A percentile compares a stretch with the other conserved stretches of the same genome.
phyloP scores from a whole-genome alignment of 2,797 vertebrate species.

The Hippoglossus hippoglossus region DNA sequence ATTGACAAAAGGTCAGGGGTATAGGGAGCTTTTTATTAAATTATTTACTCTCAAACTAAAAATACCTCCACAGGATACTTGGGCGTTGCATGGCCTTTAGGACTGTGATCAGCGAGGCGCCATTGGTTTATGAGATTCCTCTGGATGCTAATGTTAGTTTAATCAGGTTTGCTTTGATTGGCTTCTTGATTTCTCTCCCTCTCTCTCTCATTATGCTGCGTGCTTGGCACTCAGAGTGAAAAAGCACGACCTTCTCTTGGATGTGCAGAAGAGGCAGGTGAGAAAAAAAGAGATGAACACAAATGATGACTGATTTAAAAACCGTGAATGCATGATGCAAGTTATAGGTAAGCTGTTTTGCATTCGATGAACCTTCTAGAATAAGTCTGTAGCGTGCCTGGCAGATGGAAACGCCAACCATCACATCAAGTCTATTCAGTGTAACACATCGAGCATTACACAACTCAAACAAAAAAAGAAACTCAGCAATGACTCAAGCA shows the following conservation, averaged over 20 bases:
- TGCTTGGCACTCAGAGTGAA: conserved; percentile 1
- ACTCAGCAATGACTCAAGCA: conserved; percentile 31
- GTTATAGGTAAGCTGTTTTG: background rate
- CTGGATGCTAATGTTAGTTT: conserved; percentile 61
- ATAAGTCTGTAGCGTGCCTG: background rate
- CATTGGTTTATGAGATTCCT: conserved; percentile 65
- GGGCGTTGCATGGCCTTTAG: conserved; percentile 50
- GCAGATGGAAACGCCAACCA: conserved; percentile 42
- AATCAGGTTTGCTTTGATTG: conserved; percentile 59
- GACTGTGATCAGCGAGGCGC: conserved; percentile 13
- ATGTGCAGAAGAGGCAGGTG: background rate
- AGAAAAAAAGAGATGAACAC: background rate
- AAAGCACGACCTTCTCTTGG: conserved; percentile 5
- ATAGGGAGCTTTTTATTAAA: conserved; percentile 47
- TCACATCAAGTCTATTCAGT: conserved; percentile 20
- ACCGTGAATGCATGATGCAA: background rate
- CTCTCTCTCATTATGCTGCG: background rate
- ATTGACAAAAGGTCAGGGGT: conserved; percentile 55
- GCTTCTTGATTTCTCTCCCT: conserved; percentile 3
- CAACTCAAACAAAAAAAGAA: conserved; percentile 3
- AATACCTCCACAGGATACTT: conserved; percentile 45
- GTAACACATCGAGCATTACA: conserved; percentile 17
- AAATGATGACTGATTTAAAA: conserved; percentile 7
- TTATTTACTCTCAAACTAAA: conserved; percentile 54
- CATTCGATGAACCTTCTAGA: background rate